phyloP scores from a whole-genome alignment of 2,797 vertebrate species.

The Sylvilagus floridanus region DNA sequence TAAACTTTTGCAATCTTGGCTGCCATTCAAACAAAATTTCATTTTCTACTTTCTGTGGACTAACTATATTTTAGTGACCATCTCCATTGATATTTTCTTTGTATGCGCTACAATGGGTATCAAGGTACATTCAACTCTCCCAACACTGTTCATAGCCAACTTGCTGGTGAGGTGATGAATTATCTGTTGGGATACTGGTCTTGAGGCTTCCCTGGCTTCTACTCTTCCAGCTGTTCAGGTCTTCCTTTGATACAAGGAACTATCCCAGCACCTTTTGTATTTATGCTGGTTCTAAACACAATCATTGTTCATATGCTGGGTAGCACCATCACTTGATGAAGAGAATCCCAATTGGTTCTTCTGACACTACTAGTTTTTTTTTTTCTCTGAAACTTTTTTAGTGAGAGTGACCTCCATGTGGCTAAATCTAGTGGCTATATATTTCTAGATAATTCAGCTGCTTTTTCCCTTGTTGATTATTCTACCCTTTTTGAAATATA shows the following conservation, averaged over 20 bases:
- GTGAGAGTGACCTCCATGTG: background rate
- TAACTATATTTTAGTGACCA: background rate
- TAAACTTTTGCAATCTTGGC: slow-evolving; percentile 7
- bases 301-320: background rate
- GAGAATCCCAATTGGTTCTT: background rate
- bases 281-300: background rate
- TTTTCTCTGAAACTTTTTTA: background rate
- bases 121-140: background rate
- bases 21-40: background rate
- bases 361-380: background rate
- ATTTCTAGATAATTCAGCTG: background rate
- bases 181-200: background rate
- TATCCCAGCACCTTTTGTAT: background rate
- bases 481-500: background rate
- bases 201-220: background rate
- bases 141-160: background rate
- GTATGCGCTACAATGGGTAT: background rate
- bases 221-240: background rate
- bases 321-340: background rate
- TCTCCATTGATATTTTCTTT: background rate
- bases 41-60: background rate
- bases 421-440: background rate
- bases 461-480: background rate
- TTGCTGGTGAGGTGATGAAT: background rate
- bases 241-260: background rate